These are phyloP conservation scores for Monopterus albus DNA, from an alignment of 2,113 vertebrate species.

Conservation along the genomic window DNA sequence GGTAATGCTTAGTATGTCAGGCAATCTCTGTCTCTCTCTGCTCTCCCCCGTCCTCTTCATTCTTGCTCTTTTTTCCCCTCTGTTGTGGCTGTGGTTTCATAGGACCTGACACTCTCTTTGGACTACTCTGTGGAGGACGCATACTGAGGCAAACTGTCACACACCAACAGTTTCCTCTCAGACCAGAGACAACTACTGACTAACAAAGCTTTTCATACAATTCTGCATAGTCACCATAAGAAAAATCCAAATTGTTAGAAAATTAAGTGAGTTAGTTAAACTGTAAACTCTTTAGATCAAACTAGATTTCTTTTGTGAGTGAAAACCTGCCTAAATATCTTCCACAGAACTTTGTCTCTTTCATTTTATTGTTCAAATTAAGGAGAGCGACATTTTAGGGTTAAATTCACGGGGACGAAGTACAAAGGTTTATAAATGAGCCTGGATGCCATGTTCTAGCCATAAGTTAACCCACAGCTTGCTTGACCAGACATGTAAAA, in stretches of 20 bases:
- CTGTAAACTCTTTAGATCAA: too few relatives aligned
- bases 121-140: constrained; percentile 25
- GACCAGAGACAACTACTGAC: constrained; percentile 1
- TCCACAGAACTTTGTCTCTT: too few relatives aligned
- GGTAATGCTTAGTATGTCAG: constrained; percentile 99
- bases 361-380: too few relatives aligned
- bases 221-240: not conserved
- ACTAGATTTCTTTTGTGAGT: too few relatives aligned
- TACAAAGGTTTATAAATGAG: constrained; percentile 23
- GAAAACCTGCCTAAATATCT: too few relatives aligned
- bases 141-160: constrained; percentile 39
- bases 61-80: constrained; percentile 53
- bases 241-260: not conserved
- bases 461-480: constrained; percentile 59
- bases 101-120: constrained; percentile 65
- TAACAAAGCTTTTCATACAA: not conserved
- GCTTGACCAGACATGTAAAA: constrained; percentile 61
- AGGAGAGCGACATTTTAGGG: too few relatives aligned
- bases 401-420: too few relatives aligned
- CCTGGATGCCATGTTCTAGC: constrained; percentile 37
- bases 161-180: constrained; percentile 18
- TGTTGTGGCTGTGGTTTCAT: constrained; percentile 68
- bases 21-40: constrained; percentile 82
- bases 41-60: constrained; percentile 63
- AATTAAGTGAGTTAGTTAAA: too few relatives aligned